Evolutionary conservation across 2,797 vertebrate species (phyloP), one percentile per base, ranked within the genome.

Genomic region (Smutsia gigantea): DNA sequence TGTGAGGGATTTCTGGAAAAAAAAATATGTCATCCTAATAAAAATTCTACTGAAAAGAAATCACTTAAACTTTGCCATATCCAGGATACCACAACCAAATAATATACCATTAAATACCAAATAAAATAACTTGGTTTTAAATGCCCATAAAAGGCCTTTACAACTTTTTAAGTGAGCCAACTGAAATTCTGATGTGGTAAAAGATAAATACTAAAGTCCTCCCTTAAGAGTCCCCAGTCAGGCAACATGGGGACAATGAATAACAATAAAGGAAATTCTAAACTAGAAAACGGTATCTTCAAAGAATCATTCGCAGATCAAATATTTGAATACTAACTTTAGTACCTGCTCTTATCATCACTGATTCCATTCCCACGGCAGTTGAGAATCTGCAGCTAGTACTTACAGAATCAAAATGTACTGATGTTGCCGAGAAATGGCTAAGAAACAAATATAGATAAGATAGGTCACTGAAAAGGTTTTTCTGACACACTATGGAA

Each of bases 281-380:
- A 93, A 93, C 42, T 68, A 25, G 13, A 69, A 87, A 87, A 27
- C 6, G 86, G 57, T 55, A 82, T 63, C 7, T 34, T 66, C n/a
- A 79, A 84, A 79, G 66, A 59, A 12, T 72, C 49, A 64, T n/a
- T 90, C 51, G 17, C 46, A 81, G 19, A 93, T 59, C 39, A 89
- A 92, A 55, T 66, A 81, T 68, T 7, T 69, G 15, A 89, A 81
- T 64, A n/a, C 14, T 93, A 86, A 85, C 18, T 75, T 95, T 81
- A 89, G n/a, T 19, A 66, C 34, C 57, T 72, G 63, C 89, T 89
- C 57, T 82, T 91, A 87, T 51, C 57, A 92, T 88, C 49, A 90
- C n/a, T 27, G 5, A 81, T 15, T 53, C 72, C 29, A 72, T 78
- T 89, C 53, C 21, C 72, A 81, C 11, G 5, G 61, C 25, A 89